A percentile compares a stretch with the other conserved stretches of the same genome.
Conservation (phyloP, 2,888 invertebrate species). For the Dioctria rufipes region DNA sequence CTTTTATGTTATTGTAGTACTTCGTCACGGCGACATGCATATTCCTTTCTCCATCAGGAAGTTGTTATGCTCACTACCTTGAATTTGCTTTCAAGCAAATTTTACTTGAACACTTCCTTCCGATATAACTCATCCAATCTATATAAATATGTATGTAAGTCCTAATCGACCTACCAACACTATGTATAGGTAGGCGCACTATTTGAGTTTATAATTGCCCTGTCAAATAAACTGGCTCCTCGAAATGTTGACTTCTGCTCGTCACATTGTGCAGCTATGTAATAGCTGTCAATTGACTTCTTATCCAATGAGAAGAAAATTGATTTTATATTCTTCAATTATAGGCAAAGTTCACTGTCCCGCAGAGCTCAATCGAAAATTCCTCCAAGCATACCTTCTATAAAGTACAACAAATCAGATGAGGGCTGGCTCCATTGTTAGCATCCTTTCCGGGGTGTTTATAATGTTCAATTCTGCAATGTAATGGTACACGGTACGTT, state of each 20-base stretch:
- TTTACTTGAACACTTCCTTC: no score
- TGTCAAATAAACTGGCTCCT: slow-evolving; percentile 41
- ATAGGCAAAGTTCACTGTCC: slow-evolving; percentile 40
- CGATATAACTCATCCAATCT: no score
- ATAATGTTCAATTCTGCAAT: slow-evolving; percentile 25
- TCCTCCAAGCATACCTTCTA: slow-evolving; percentile 44
- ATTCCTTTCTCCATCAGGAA: no score
- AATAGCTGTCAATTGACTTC: slow-evolving; percentile 51
- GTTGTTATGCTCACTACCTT: no score
- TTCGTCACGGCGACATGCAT: no score
- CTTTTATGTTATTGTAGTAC: no score
- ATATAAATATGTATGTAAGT: no score
- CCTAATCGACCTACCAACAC: no score
- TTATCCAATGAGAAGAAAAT: slow-evolving; percentile 46
- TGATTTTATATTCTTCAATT: slow-evolving; percentile 48
- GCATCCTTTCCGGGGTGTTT: slow-evolving; percentile 43
- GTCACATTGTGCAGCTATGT: slow-evolving; percentile 34
- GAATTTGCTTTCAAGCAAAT: no score
- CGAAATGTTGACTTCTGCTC: neutral
- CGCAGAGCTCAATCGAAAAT: slow-evolving; percentile 25
- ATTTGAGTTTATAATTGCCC: slow-evolving; percentile 42
- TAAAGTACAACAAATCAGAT: slow-evolving; percentile 48
- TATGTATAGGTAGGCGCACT: neutral
- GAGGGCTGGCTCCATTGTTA: slow-evolving; percentile 44
- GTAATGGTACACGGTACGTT: slow-evolving; percentile 10